These are phyloP conservation scores for Penelope pileata DNA, from an alignment of 2,113 vertebrate genomes.

Conservation along the genomic window DNA sequence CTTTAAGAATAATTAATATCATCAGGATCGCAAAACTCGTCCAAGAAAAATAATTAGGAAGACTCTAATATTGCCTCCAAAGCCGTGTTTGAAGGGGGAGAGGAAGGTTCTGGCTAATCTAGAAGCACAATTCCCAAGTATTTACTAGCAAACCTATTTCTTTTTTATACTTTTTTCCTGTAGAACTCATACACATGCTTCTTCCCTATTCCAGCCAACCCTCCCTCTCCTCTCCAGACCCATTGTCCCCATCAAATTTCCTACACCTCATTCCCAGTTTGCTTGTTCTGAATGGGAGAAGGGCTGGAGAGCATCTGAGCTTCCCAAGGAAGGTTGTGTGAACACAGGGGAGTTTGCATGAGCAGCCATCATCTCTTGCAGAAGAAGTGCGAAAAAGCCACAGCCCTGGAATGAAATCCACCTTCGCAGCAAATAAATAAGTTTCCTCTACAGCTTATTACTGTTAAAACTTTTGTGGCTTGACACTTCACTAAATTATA, in stretches of 20 bases:
- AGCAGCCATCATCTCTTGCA: background rate
- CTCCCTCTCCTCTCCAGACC: background rate
- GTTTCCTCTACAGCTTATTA: slow-evolving; percentile 34
- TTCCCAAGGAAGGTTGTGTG: background rate
- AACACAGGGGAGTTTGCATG: background rate
- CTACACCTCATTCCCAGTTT: background rate
- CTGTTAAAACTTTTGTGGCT: slow-evolving; percentile 35
- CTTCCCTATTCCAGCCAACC: background rate
- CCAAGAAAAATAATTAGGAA: slow-evolving; percentile 83
- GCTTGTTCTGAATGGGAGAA: background rate
- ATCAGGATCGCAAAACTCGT: slow-evolving; percentile 79
- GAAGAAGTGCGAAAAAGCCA: background rate
- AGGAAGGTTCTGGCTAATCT: slow-evolving; percentile 54
- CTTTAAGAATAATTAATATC: slow-evolving; percentile 89
- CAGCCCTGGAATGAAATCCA: slow-evolving; percentile 8
- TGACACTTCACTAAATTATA: slow-evolving; percentile 66
- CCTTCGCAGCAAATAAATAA: slow-evolving; percentile 5
- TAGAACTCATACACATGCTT: background rate
- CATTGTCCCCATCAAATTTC: background rate
- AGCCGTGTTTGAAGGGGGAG: slow-evolving; percentile 33
- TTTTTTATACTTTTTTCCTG: background rate
- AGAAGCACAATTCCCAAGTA: background rate
- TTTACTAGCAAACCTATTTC: background rate
- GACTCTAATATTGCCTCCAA: slow-evolving; percentile 73
- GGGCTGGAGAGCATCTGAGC: background rate